phyloP scores from a whole-genome alignment of 2,797 vertebrate species.

The Anomalospiza imberbis region DNA sequence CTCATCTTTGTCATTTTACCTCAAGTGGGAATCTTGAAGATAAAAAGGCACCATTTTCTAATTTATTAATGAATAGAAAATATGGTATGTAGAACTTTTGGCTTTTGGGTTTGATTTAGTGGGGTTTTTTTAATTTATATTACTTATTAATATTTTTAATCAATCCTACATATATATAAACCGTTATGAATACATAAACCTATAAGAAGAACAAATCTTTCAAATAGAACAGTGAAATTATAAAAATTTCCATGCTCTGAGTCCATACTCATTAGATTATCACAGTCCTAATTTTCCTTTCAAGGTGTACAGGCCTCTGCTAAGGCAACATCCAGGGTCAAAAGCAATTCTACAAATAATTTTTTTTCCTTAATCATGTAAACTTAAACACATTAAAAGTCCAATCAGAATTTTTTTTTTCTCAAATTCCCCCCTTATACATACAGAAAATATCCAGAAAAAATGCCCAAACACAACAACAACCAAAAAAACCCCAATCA shows the following conservation, averaged over 20 bases:
- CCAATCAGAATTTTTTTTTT: neutral
- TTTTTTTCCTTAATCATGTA: neutral
- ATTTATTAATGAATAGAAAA: neutral
- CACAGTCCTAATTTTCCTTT: constrained; percentile 41
- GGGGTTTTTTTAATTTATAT: neutral
- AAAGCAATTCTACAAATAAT: neutral
- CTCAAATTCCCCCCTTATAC: neutral
- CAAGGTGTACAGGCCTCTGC: constrained; percentile 30
- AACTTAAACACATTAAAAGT: neutral
- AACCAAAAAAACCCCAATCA: neutral
- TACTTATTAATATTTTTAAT: neutral
- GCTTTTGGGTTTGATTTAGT: neutral
- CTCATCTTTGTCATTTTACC: neutral
- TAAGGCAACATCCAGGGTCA: constrained; percentile 38
- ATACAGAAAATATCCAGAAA: neutral
- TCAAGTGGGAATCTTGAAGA: neutral
- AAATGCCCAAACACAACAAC: neutral
- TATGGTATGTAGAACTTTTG: neutral
- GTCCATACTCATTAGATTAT: constrained; percentile 61
- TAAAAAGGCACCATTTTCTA: neutral
- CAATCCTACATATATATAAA: neutral
- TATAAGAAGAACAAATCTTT: neutral
- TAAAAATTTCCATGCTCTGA: constrained; percentile 25
- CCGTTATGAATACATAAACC: neutral
- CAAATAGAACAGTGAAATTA: neutral